Percentiles rank a stretch among this genome's conserved stretches.
These are phyloP conservation scores for Dryococelus australis DNA, from an alignment of 2,888 invertebrate genomes.

Conservation along the genomic window DNA sequence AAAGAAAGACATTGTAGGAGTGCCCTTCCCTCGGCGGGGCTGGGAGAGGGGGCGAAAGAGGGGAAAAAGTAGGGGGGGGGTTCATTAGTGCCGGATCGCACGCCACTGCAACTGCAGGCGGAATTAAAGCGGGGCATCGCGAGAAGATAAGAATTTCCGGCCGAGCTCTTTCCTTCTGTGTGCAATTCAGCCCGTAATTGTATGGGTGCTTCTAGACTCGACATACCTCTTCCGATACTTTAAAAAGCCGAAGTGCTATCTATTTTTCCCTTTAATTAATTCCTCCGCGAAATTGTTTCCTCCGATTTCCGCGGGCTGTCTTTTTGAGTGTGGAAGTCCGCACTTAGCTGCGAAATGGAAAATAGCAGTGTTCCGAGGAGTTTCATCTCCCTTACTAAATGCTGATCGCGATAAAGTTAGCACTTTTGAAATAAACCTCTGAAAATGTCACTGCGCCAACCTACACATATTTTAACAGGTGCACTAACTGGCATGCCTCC, in stretches of 20 bases:
- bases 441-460: no score
- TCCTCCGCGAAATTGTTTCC: neutral
- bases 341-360: no score
- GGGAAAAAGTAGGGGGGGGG: neutral
- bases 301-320: neutral
- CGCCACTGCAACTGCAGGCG: constrained; percentile 13
- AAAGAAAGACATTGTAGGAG: neutral
- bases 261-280: no score
- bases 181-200: neutral
- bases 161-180: neutral
- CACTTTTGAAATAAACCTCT: no score
- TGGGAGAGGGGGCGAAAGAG: neutral
- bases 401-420: no score
- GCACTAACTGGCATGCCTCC: no score
- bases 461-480: no score
- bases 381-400: no score
- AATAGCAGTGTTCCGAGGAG: no score
- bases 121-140: neutral
- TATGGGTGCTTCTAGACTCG: no score
- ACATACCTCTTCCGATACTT: neutral
- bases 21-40: neutral
- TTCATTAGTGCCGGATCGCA: neutral
- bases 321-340: no score
- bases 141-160: neutral
- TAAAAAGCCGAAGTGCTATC: neutral